phyloP scores from a whole-genome alignment of 2,888 invertebrate species.

The Dryocosmus kuriphilus region DNA sequence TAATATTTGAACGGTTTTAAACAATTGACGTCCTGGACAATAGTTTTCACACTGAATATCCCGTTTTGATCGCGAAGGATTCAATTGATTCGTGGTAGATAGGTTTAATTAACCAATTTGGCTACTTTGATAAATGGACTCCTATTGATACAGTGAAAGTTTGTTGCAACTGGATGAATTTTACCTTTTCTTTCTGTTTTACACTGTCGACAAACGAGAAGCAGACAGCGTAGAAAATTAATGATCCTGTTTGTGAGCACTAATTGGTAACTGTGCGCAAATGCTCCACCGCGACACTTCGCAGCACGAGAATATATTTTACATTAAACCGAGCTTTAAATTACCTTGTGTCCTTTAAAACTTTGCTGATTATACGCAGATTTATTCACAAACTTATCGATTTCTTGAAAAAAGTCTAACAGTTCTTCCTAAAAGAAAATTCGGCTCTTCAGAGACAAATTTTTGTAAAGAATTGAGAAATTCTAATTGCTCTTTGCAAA shows the following conservation, averaged over 20 bases:
- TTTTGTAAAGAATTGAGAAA: background rate
- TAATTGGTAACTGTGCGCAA: conserved; percentile 31
- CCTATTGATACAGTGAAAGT: conserved; percentile 36
- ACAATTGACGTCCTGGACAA: too few species aligned
- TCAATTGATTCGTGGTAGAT: conserved; percentile 4
- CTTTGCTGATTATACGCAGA: background rate
- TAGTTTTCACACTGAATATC: too few species aligned
- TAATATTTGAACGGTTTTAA: too few species aligned
- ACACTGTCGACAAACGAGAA: conserved; percentile 35
- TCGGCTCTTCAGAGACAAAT: background rate
- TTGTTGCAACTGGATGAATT: conserved; percentile 19
- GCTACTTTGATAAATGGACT: conserved; percentile 29
- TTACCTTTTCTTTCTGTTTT: conserved; percentile 30
- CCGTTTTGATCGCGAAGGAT: too few species aligned
- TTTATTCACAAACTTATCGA: background rate
- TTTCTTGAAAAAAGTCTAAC: background rate
- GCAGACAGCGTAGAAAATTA: conserved; percentile 24
- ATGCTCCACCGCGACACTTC: conserved; percentile 18
- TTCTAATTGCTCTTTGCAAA: background rate
- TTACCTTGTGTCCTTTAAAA: background rate
- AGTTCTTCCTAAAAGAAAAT: background rate
- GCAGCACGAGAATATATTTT: background rate
- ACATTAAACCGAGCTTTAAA: too few species aligned
- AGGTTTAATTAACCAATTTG: conserved; percentile 34
- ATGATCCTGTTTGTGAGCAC: conserved; percentile 33